phyloP scores from a whole-genome alignment of 2,888 invertebrate genomes.

The Anticlea derivata region DNA sequence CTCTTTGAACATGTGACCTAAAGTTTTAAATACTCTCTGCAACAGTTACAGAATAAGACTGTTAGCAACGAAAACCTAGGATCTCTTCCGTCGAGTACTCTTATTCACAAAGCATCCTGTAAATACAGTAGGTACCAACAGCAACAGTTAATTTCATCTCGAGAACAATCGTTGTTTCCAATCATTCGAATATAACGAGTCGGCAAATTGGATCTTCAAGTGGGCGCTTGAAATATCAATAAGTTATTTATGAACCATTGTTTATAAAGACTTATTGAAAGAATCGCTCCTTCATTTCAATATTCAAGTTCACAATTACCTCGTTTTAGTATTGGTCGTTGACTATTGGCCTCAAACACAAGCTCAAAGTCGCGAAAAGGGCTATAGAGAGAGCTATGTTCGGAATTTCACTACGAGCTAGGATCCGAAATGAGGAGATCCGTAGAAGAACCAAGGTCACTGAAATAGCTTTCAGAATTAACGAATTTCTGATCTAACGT shows the following conservation, averaged over 20 bases:
- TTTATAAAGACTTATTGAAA: constrained; percentile 6
- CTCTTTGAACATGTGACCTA: no score
- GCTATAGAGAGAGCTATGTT: no score
- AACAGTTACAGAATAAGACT: constrained; percentile 1
- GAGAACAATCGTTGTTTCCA: constrained; percentile 25
- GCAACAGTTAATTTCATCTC: constrained; percentile 29
- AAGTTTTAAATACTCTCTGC: not conserved
- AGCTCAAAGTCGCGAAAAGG: no score
- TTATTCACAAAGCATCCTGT: constrained; percentile 10
- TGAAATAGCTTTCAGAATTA: no score
- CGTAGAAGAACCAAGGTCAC: no score
- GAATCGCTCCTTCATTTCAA: not conserved
- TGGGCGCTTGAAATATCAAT: constrained; percentile 17
- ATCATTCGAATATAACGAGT: constrained; percentile 24
- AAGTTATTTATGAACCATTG: constrained; percentile 14
- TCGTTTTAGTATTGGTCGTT: no score
- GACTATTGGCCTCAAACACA: no score
- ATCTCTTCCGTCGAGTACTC: not conserved
- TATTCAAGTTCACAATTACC: not conserved
- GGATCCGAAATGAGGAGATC: no score
- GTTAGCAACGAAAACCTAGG: not conserved
- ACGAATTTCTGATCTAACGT: no score
- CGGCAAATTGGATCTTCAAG: constrained; percentile 25
- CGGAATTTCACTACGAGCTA: no score
- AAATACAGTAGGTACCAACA: constrained; percentile 16